Percentiles rank a stretch among this genome's conserved stretches.
Conservation (phyloP, 2,888 invertebrate species). For the Chrysina gloriosa region DNA sequence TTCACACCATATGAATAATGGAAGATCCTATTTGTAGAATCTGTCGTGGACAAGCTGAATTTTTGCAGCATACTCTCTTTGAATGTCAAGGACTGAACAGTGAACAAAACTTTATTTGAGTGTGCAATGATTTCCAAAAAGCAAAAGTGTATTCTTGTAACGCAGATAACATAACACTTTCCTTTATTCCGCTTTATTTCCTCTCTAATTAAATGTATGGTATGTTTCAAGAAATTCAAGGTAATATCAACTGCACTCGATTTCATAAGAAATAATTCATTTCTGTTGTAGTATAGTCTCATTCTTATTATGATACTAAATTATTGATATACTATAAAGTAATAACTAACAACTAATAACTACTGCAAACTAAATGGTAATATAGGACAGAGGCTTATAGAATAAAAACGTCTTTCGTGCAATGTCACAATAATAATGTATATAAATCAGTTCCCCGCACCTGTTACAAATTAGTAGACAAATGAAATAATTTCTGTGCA, state of each 20-base stretch:
- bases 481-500: slow-evolving; percentile 50
- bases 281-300: not conserved
- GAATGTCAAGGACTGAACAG: no score
- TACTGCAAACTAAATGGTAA: not conserved
- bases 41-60: no score
- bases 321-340: not conserved
- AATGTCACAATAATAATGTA: slow-evolving; percentile 45
- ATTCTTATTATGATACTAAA: not conserved
- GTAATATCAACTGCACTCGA: not conserved
- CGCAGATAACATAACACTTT: no score
- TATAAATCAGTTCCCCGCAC: slow-evolving; percentile 42
- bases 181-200: no score
- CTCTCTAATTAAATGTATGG: no score
- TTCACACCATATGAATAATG: no score
- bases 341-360: not conserved
- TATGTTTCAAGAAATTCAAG: no score
- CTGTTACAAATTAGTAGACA: slow-evolving; percentile 51
- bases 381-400: not conserved
- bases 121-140: no score
- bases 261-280: not conserved
- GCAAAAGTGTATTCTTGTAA: no score
- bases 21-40: no score
- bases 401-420: slow-evolving; percentile 28
- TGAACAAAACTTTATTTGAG: no score
- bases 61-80: no score